A percentile compares a stretch with the other conserved stretches of the same genome.
These are phyloP conservation scores for Oscheius myriophilus DNA, from an alignment of 2,888 invertebrate species.

Conservation along the genomic window DNA sequence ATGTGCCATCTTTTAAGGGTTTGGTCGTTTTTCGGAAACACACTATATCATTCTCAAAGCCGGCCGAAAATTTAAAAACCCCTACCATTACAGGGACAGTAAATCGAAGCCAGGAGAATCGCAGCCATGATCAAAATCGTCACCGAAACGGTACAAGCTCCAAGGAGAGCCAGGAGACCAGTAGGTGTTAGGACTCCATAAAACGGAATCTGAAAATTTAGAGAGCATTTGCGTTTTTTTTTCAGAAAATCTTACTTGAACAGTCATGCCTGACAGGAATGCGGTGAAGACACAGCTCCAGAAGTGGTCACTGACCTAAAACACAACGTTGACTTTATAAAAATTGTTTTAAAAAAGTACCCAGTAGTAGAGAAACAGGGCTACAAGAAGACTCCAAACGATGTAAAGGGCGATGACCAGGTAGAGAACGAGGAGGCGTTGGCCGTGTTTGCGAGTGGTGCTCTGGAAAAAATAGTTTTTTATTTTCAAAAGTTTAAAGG, in stretches of 20 bases:
- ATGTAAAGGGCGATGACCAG: slow-evolving; percentile 71
- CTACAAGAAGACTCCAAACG: slow-evolving; percentile 84
- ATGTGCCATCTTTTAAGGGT: no score
- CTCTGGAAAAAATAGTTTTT: slow-evolving; percentile 19
- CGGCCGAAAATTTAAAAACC: background rate
- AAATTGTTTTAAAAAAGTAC: slow-evolving; percentile 21
- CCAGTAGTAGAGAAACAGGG: slow-evolving; percentile 47
- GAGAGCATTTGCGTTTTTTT: no score
- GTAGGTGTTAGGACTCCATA: slow-evolving; percentile 23
- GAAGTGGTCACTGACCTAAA: slow-evolving; percentile 52
- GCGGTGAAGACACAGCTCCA: slow-evolving; percentile 61
- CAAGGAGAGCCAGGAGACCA: slow-evolving; percentile 25
- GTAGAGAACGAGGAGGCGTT: slow-evolving; percentile 34
- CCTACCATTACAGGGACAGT: slow-evolving; percentile 43
- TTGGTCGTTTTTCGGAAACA: no score
- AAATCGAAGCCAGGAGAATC: slow-evolving; percentile 45
- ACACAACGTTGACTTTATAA: no score
- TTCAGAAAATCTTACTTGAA: slow-evolving; percentile 45
- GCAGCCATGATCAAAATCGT: slow-evolving; percentile 47
- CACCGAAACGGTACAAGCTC: slow-evolving; percentile 26
- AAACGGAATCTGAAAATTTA: slow-evolving; percentile 28
- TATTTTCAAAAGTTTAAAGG: background rate
- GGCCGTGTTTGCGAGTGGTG: slow-evolving; percentile 12
- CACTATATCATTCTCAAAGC: no score
- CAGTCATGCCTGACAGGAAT: slow-evolving; percentile 56